Evolutionary conservation across 2,797 vertebrate species (phyloP).

Genomic region (Gymnoscopelus microlampas): DNA sequence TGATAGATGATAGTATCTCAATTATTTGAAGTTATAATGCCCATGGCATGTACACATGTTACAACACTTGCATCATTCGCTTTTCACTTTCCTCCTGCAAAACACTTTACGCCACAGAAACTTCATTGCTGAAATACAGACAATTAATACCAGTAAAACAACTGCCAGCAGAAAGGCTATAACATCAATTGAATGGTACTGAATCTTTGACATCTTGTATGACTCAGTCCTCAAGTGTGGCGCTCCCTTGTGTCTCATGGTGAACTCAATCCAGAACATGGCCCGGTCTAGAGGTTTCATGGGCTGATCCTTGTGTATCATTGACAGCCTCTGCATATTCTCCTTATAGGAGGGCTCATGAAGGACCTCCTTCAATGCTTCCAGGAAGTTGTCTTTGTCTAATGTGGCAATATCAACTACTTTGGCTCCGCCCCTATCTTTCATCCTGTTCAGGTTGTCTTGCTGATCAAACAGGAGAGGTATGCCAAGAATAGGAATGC

Average conservation of each 20-base stretch:
- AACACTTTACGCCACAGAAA: conserved; percentile 47
- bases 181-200: conserved; percentile 67
- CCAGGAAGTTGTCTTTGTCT: conserved; percentile 63
- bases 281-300: conserved; percentile 65
- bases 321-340: conserved; percentile 71
- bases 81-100: conserved; percentile 56
- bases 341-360: conserved; percentile 60
- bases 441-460: conserved; percentile 69
- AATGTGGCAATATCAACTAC: conserved; percentile 61
- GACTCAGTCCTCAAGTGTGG: conserved; percentile 65
- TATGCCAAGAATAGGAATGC: conserved; percentile 67
- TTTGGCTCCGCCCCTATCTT: conserved; percentile 65
- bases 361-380: conserved; percentile 62
- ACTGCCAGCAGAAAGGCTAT: conserved; percentile 46
- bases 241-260: conserved; percentile 73
- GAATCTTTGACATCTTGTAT: conserved; percentile 64
- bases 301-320: conserved; percentile 69
- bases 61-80: conserved; percentile 37
- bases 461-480: conserved; percentile 71
- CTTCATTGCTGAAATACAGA: conserved; percentile 23
- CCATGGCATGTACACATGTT: too few species aligned
- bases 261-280: conserved; percentile 77
- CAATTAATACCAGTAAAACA: background rate
- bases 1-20: too few species aligned
- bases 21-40: too few species aligned